Percentiles rank a stretch among this genome's conserved stretches.
Evolutionary conservation across 1,140 invertebrate genomes (phyloP).

Genomic region (Zaprionus inermis): DNA sequence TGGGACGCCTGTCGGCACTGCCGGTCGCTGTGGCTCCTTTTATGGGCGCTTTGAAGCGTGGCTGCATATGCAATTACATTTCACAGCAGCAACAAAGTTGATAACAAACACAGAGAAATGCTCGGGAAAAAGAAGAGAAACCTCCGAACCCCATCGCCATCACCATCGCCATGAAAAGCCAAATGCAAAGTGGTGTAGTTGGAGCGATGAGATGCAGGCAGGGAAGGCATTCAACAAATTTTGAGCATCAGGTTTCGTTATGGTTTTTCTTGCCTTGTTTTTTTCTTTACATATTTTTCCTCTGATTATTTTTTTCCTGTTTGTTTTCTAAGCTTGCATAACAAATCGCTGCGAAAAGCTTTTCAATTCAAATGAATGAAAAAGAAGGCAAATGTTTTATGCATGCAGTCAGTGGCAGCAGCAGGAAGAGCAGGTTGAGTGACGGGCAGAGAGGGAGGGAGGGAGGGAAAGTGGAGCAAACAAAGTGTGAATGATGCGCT

Average conservation of each 20-base stretch:
- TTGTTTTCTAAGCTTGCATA: conserved; percentile 81
- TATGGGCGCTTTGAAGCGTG: conserved; percentile 73
- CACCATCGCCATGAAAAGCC: conserved; percentile 1
- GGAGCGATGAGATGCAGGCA: conserved; percentile 30
- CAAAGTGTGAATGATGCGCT: conserved; percentile 76
- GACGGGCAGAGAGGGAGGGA: conserved; percentile 6
- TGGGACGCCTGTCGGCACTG: not conserved
- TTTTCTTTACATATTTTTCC: conserved; percentile 22
- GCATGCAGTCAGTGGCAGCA: conserved; percentile 50
- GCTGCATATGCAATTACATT: conserved; percentile 81
- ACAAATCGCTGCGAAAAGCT: conserved; percentile 79
- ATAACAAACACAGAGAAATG: conserved; percentile 64
- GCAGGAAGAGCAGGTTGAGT: not conserved
- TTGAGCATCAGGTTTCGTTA: conserved; percentile 74
- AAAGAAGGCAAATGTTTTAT: conserved; percentile 74
- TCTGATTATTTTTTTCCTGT: conserved; percentile 55
- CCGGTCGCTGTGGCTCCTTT: conserved; percentile 42
- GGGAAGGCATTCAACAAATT: conserved; percentile 73
- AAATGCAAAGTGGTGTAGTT: conserved; percentile 16
- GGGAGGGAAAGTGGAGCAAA: conserved; percentile 36
- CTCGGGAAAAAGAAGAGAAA: conserved; percentile 17
- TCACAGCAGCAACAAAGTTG: conserved; percentile 75
- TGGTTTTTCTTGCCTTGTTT: conserved; percentile 38
- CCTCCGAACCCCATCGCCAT: too few species aligned
- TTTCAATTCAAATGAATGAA: conserved; percentile 80